A percentile compares a stretch with the other conserved stretches of the same genome.
phyloP scores from a whole-genome alignment of 2,888 invertebrate species.

The Litoditis marina region DNA sequence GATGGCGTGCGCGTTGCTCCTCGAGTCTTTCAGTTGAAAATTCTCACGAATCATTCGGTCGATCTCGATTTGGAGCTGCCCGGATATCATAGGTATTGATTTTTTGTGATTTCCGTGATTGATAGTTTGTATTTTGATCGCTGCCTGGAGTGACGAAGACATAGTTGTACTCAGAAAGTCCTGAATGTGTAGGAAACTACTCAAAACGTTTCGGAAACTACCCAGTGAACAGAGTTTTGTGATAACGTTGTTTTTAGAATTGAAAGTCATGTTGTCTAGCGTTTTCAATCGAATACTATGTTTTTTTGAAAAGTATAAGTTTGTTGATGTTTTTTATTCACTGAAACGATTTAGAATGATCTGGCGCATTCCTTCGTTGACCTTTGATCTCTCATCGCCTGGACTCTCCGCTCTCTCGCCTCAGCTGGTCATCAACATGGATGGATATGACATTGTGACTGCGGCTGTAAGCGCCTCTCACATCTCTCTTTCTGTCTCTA shows the following conservation, averaged over 20 bases:
- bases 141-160: too few relatives aligned
- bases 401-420: slow-evolving; percentile 20
- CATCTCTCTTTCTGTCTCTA: background rate
- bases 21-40: slow-evolving; percentile 10
- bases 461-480: slow-evolving; percentile 19
- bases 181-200: too few relatives aligned
- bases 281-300: background rate
- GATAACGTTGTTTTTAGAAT: too few relatives aligned
- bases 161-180: too few relatives aligned
- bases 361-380: slow-evolving; percentile 23
- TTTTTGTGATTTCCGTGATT: background rate
- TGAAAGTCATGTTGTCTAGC: too few relatives aligned
- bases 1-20: slow-evolving; percentile 4
- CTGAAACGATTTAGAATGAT: slow-evolving; percentile 32
- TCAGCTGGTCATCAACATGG: slow-evolving; percentile 21
- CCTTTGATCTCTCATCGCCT: slow-evolving; percentile 18
- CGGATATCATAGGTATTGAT: slow-evolving; percentile 23
- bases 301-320: background rate
- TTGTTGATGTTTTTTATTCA: slow-evolving; percentile 2
- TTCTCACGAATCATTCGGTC: slow-evolving; percentile 17
- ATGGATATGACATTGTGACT: slow-evolving; percentile 28
- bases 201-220: too few relatives aligned
- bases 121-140: too few relatives aligned
- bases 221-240: too few relatives aligned
- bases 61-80: slow-evolving; percentile 35